Evolutionary conservation across 92 coral and sea anemone species (phyloP).

Genomic region (Zoanthus sansibaricus): DNA sequence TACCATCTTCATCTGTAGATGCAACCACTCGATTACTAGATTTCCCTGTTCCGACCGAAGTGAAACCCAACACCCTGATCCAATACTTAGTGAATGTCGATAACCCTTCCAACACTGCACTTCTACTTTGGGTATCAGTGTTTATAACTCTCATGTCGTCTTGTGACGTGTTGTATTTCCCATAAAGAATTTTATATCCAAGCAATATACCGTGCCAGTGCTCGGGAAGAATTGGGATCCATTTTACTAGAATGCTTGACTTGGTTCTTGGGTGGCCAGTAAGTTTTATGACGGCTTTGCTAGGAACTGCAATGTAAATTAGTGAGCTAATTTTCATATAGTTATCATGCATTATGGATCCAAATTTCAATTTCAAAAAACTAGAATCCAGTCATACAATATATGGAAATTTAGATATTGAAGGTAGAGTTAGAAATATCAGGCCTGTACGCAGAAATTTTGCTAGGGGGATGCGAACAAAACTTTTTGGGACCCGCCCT

Average conservation of each 20-base stretch:
- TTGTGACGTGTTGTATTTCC: slow-evolving; percentile 26
- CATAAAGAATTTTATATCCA: slow-evolving; percentile 54
- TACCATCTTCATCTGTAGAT: slow-evolving; percentile 65
- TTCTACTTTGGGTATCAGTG: neutral
- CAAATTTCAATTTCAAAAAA: no score
- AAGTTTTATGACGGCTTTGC: slow-evolving; percentile 40
- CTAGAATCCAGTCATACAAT: no score
- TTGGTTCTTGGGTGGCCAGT: slow-evolving; percentile 45
- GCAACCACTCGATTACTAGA: slow-evolving; percentile 37
- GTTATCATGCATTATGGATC: no score
- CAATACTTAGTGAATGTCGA: slow-evolving; percentile 49
- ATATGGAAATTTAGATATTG: no score
- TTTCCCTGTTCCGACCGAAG: slow-evolving; percentile 54
- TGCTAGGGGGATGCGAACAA: no score
- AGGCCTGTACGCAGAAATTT: no score
- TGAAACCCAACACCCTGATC: slow-evolving; percentile 48
- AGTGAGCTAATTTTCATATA: no score
- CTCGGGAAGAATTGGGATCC: slow-evolving; percentile 47
- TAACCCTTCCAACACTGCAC: neutral
- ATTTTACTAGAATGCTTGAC: slow-evolving; percentile 50
- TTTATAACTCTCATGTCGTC: slow-evolving; percentile 21
- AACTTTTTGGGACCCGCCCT: no score
- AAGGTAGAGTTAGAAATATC: no score
- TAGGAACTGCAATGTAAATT: slow-evolving; percentile 45
- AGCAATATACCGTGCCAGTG: slow-evolving; percentile 46